Conservation (phyloP, 2,113 vertebrate species). For the Tragelaphus imberbis region DNA sequence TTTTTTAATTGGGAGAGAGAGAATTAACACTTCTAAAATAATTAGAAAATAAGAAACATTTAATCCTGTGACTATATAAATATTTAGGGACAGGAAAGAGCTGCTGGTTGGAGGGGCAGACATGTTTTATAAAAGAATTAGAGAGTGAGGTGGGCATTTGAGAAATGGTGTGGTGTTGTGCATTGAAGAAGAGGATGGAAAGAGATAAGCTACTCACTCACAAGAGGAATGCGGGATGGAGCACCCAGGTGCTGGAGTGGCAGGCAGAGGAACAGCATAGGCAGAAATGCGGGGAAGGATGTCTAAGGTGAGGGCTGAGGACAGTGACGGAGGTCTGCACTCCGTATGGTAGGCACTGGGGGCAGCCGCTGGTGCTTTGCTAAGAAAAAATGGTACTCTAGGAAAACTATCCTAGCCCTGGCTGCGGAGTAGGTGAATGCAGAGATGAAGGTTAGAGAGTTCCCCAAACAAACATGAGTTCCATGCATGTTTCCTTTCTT, state of each 20-base stretch:
- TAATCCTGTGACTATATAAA: not conserved
- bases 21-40: not conserved
- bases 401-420: not conserved
- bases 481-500: not conserved
- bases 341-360: too few species aligned
- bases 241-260: fast-evolving
- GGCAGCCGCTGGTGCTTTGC: not conserved
- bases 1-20: not conserved
- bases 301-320: not conserved
- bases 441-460: not conserved
- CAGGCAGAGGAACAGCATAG: not conserved
- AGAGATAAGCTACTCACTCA: not conserved
- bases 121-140: not conserved
- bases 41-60: not conserved
- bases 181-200: not conserved
- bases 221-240: not conserved
- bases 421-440: not conserved
- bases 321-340: fast-evolving
- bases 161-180: too few species aligned
- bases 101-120: not conserved
- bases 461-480: not conserved
- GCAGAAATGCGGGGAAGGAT: not conserved
- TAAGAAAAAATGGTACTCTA: not conserved
- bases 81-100: not conserved
- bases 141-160: not conserved